These are phyloP conservation scores for Rhingia rostrata DNA, from an alignment of 2,888 invertebrate species.

Conservation along the genomic window DNA sequence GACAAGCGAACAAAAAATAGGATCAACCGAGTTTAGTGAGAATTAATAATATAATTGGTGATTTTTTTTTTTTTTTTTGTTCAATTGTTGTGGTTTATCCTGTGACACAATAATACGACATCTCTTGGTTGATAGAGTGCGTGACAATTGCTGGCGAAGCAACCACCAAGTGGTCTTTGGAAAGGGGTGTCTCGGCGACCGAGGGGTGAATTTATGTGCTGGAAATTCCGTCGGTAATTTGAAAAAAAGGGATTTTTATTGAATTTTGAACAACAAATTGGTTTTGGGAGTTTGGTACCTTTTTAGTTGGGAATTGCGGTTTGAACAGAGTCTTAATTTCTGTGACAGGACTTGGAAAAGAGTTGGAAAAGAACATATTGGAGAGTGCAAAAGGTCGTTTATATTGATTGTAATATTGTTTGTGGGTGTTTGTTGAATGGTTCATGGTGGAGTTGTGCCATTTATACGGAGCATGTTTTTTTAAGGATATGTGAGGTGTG, in stretches of 20 bases:
- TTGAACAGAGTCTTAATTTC: too few species aligned
- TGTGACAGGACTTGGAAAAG: too few species aligned
- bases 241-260: neutral
- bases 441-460: too few species aligned
- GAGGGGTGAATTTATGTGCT: neutral
- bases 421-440: too few species aligned
- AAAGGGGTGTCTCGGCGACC: neutral
- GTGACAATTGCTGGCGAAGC: conserved; percentile 10
- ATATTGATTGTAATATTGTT: too few species aligned
- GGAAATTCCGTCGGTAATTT: conserved; percentile 45
- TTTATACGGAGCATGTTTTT: too few species aligned
- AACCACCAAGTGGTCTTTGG: neutral
- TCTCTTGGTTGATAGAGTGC: conserved; percentile 56
- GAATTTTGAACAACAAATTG: neutral
- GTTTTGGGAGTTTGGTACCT: neutral
- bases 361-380: too few species aligned
- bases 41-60: neutral
- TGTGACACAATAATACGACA: conserved; percentile 28
- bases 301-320: too few species aligned
- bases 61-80: neutral
- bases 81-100: too few species aligned
- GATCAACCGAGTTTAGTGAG: neutral
- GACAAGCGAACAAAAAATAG: neutral
- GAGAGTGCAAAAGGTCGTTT: too few species aligned
- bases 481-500: too few species aligned